A percentile compares a stretch with the other conserved stretches of the same genome.
phyloP scores from a whole-genome alignment of 2,113 vertebrate species.

The Otis tarda region DNA sequence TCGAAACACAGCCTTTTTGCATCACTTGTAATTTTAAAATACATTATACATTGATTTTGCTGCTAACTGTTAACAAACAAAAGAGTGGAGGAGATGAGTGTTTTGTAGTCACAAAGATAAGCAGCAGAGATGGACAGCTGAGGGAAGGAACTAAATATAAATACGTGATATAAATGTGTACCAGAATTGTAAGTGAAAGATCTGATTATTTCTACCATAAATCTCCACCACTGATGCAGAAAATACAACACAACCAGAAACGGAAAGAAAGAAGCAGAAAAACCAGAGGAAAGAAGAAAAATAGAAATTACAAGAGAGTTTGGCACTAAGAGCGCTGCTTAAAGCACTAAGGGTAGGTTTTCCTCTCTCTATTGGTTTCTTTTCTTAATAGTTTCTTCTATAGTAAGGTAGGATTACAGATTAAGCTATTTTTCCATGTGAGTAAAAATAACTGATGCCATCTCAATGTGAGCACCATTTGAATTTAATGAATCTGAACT shows the following conservation, averaged over 20 bases:
- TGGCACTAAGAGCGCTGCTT: background rate
- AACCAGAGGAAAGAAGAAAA: background rate
- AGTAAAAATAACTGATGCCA: background rate
- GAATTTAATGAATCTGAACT: background rate
- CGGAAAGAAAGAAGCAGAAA: background rate
- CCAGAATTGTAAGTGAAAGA: background rate
- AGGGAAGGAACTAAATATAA: background rate
- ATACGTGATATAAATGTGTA: fast-evolving
- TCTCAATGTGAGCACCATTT: background rate
- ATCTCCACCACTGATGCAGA: background rate
- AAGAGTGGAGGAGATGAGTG: background rate
- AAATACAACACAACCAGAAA: background rate
- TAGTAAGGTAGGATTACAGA: background rate
- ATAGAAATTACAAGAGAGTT: background rate
- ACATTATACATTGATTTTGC: background rate
- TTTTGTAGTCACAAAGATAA: background rate
- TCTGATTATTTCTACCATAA: background rate
- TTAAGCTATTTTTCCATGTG: background rate
- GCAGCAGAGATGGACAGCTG: background rate
- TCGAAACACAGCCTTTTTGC: background rate
- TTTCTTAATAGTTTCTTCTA: background rate
- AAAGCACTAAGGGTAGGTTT: background rate
- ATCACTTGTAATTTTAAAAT: background rate
- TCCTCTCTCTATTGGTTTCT: background rate
- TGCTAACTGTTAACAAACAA: background rate